These are phyloP conservation scores for Drosophila athabasca DNA, from an alignment of 1,140 invertebrate species.

Conservation along the genomic window DNA sequence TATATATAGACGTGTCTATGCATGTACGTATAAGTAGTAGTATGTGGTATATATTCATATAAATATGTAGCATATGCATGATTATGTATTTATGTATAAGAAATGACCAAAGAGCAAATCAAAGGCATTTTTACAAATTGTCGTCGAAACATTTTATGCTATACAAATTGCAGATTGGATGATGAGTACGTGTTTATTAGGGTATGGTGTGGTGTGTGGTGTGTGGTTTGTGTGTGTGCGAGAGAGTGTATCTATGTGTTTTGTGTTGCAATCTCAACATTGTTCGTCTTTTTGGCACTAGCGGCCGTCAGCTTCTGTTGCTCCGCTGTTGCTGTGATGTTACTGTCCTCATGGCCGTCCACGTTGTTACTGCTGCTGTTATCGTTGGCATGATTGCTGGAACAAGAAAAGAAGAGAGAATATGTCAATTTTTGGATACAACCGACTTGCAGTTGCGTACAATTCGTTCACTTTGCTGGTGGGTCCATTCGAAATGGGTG, in stretches of 20 bases:
- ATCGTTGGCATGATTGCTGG: conserved; percentile 67
- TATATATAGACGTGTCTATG: conserved; percentile 34
- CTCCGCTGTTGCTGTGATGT: conserved; percentile 52
- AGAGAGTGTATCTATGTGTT: conserved; percentile 60
- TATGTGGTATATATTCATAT: conserved; percentile 69
- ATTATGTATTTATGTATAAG: conserved; percentile 58
- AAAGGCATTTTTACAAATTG: conserved; percentile 57
- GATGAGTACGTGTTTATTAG: conserved; percentile 20
- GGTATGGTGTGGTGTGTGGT: conserved; percentile 11
- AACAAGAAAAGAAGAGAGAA: neutral
- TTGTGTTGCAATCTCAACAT: conserved; percentile 66
- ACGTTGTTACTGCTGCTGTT: conserved; percentile 56
- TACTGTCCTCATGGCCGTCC: conserved; percentile 34
- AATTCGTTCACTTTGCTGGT: conserved; percentile 63
- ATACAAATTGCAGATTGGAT: conserved; percentile 47
- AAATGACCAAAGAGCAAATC: conserved; percentile 73
- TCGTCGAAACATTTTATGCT: conserved; percentile 41
- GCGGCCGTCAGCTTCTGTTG: conserved; percentile 49
- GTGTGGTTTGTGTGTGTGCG: conserved; percentile 3
- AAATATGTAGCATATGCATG: conserved; percentile 69
- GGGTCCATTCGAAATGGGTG: conserved; percentile 62
- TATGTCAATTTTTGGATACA: neutral
- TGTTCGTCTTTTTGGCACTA: conserved; percentile 44
- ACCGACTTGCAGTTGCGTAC: conserved; percentile 39
- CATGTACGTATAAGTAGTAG: conserved; percentile 71